Conservation (phyloP, 2,888 invertebrate species). For the Ferrisia virgata region DNA sequence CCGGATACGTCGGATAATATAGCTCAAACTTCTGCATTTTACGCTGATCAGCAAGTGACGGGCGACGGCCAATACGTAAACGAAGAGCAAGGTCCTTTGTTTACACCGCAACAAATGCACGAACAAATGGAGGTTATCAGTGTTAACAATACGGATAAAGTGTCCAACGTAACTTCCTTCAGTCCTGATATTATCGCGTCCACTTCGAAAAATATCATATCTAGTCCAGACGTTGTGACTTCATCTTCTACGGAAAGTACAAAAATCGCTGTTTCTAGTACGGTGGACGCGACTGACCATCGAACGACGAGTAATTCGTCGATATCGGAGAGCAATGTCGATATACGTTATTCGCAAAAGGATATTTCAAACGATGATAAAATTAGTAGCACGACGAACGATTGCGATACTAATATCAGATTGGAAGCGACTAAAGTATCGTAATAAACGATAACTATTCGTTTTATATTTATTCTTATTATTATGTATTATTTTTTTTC, state of each 20-base stretch:
- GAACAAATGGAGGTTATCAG: not conserved
- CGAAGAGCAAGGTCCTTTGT: not conserved
- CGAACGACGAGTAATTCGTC: not conserved
- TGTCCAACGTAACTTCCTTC: not conserved
- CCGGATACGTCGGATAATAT: not conserved
- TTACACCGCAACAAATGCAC: not conserved
- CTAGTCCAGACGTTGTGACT: constrained; percentile 27
- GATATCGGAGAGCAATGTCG: not conserved
- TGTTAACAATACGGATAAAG: not conserved
- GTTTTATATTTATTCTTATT: not conserved
- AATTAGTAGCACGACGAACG: not conserved
- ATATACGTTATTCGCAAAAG: not conserved
- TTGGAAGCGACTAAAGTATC: not conserved
- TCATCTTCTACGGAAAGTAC: constrained; percentile 14
- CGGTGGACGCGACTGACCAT: not conserved
- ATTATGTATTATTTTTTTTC: no score
- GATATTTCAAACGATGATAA: not conserved
- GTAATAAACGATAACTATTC: not conserved
- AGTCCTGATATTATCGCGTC: constrained; percentile 35
- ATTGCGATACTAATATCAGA: not conserved
- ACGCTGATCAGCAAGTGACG: not conserved
- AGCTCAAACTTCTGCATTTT: not conserved
- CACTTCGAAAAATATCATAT: constrained; percentile 2
- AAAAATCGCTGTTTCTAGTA: not conserved
- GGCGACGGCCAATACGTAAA: not conserved